Percentiles rank a stretch among this genome's conserved stretches.
Evolutionary conservation across 1,140 invertebrate genomes (phyloP).

Genomic region (Pseudomyrmex dendroicus): DNA sequence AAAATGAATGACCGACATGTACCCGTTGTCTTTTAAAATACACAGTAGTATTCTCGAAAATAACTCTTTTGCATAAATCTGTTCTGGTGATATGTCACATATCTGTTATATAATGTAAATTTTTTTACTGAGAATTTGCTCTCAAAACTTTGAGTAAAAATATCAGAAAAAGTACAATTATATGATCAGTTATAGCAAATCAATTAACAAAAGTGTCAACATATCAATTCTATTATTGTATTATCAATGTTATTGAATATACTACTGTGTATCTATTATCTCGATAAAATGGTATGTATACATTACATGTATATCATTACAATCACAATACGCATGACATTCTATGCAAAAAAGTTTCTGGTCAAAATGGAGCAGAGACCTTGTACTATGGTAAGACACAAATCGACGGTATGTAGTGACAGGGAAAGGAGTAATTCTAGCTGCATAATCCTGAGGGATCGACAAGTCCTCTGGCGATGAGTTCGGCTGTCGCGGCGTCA

Average conservation of each 20-base stretch:
- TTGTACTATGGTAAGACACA: conserved; percentile 83
- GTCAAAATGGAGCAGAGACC: conserved; percentile 68
- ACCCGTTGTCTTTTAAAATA: conserved; percentile 16
- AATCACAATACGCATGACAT: conserved; percentile 77
- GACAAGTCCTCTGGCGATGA: conserved; percentile 87
- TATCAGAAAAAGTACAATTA: conserved; percentile 7
- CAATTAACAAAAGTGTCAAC: background rate
- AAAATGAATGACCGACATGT: no score
- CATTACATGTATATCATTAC: conserved; percentile 66
- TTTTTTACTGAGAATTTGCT: background rate
- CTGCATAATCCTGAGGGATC: conserved; percentile 88
- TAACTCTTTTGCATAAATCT: conserved; percentile 1
- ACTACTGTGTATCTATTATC: conserved; percentile 62
- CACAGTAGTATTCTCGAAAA: conserved; percentile 61
- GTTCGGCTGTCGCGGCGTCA: conserved; percentile 87
- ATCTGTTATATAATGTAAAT: conserved; percentile 3
- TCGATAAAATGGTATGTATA: conserved; percentile 64
- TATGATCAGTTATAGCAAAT: background rate
- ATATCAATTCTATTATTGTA: background rate
- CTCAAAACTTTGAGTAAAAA: background rate
- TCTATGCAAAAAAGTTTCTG: conserved; percentile 66
- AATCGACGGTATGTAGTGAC: conserved; percentile 75
- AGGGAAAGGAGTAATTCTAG: conserved; percentile 80
- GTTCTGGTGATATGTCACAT: conserved; percentile 57
- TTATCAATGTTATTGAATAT: conserved; percentile 23